These are phyloP conservation scores for Lytechinus pictus DNA, from an alignment of 35 echinoderm and acorn worm species.

Conservation along the genomic window DNA sequence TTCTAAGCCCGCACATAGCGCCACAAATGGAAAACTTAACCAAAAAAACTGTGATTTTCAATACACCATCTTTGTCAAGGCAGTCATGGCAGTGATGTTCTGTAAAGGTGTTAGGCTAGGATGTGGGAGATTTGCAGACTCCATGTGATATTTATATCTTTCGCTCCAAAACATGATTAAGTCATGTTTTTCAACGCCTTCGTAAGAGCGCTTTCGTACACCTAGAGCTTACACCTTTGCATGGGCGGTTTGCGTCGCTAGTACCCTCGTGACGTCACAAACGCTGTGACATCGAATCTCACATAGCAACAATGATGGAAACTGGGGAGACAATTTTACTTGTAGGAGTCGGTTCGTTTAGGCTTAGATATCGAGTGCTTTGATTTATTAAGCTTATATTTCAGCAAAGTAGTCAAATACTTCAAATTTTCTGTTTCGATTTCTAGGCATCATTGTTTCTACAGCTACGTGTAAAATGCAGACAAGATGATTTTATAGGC, in stretches of 20 bases:
- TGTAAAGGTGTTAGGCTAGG: background rate
- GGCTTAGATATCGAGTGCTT: no score
- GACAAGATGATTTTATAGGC: no score
- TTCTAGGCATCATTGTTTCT: no score
- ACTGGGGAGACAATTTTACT: background rate
- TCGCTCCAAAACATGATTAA: background rate
- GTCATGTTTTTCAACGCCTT: slow-evolving; percentile 17
- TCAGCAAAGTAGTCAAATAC: no score
- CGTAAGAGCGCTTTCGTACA: background rate
- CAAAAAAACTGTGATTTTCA: background rate
- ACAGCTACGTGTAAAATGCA: no score
- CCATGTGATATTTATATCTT: background rate
- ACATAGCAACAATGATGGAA: background rate
- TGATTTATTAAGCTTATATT: no score
- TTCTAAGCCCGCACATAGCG: no score
- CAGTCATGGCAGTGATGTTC: background rate
- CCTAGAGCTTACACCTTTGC: background rate
- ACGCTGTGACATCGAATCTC: background rate
- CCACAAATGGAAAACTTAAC: background rate
- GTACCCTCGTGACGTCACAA: background rate
- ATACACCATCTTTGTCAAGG: background rate
- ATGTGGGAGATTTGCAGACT: background rate
- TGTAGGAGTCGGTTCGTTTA: background rate
- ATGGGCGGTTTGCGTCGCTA: background rate
- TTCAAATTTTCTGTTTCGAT: no score